A percentile compares a stretch with the other conserved stretches of the same genome.
These are phyloP conservation scores for Terrapene triunguis DNA, from an alignment of 2,113 vertebrate genomes.

Conservation along the genomic window DNA sequence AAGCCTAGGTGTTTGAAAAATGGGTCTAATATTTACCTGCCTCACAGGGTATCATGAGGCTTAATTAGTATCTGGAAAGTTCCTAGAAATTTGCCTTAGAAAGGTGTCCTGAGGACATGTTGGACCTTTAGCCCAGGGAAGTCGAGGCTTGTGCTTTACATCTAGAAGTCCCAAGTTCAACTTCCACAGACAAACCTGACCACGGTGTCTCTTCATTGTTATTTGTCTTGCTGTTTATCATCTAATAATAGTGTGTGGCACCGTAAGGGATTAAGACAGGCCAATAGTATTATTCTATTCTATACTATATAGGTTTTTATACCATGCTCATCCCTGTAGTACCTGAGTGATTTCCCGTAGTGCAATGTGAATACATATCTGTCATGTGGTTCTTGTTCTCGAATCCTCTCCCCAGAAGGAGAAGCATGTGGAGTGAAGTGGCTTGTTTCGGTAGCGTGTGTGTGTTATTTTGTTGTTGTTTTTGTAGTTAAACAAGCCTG, in stretches of 20 bases:
- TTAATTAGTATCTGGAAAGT: not conserved
- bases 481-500: not conserved
- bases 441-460: not conserved
- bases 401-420: not conserved
- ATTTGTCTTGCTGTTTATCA: not conserved
- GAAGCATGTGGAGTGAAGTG: not conserved
- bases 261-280: not conserved
- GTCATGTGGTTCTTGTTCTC: not conserved
- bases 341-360: not conserved
- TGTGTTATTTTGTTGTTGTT: not conserved
- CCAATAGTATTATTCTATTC: not conserved
- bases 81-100: slow-evolving; percentile 12
- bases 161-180: not conserved
- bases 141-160: not conserved
- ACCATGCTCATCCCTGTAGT: not conserved
- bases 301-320: not conserved
- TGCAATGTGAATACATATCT: not conserved
- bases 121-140: not conserved
- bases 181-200: not conserved
- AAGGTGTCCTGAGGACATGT: not conserved
- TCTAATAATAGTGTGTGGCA: accelerated
- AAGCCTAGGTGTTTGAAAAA: not conserved
- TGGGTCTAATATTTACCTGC: not conserved
- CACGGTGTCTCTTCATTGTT: not conserved
- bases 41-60: not conserved